Conservation (phyloP, 2,888 invertebrate genomes). For the Neocrepidodera transversa region DNA sequence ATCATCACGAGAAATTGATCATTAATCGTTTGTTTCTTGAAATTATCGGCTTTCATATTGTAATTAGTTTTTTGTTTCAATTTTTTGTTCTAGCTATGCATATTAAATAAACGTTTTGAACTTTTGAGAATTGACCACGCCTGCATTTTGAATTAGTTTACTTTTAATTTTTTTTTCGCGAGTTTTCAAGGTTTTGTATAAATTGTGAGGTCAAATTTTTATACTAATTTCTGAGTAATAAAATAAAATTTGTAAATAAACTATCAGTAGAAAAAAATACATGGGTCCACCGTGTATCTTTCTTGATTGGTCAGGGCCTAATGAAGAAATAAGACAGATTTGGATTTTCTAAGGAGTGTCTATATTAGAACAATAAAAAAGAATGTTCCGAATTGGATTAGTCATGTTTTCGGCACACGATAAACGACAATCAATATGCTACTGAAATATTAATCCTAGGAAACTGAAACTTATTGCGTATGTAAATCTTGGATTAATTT, state of each 20-base stretch:
- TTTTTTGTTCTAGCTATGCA: neutral
- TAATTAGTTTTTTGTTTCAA: neutral
- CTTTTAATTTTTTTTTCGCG: neutral
- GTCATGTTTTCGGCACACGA: constrained; percentile 9
- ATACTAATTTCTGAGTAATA: too few species aligned
- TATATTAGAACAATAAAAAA: neutral
- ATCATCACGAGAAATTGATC: neutral
- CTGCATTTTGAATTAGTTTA: neutral
- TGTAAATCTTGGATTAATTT: too few species aligned
- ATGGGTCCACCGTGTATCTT: too few species aligned
- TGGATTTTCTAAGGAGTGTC: neutral
- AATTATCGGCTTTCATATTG: neutral
- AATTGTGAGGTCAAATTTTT: neutral
- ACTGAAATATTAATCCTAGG: neutral
- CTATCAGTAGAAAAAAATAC: too few species aligned
- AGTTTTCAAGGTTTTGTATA: constrained; percentile 3
- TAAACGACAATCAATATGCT: neutral
- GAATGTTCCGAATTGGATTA: neutral
- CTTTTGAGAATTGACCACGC: neutral
- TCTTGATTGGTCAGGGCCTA: neutral
- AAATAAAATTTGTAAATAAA: too few species aligned
- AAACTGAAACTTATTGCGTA: neutral
- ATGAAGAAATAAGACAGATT: neutral
- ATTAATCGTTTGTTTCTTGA: neutral
- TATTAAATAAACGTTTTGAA: neutral